A percentile compares a stretch with the other conserved stretches of the same genome.
Conservation (phyloP, 2,888 invertebrate genomes). For the Chrysodeixis includens region DNA sequence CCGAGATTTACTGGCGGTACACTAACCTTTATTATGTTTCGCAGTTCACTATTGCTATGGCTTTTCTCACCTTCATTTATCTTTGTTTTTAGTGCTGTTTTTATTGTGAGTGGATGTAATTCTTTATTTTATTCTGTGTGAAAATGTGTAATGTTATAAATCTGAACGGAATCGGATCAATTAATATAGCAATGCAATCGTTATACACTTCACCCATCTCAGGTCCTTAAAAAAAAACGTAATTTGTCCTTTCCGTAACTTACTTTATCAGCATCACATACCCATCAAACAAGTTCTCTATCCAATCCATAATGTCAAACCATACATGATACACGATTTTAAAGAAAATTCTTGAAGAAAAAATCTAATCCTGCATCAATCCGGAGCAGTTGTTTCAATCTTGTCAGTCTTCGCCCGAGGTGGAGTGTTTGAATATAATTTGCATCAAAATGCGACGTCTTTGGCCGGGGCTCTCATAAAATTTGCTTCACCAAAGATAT, state of each 20-base stretch:
- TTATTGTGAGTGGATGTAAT: background rate
- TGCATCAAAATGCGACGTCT: constrained; percentile 53
- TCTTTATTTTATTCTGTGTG: background rate
- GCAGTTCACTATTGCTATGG: background rate
- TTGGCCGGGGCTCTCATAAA: constrained; percentile 44
- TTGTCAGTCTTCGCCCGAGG: constrained; percentile 30
- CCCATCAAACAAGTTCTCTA: background rate
- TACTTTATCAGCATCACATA: too few species aligned
- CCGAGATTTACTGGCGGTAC: constrained; percentile 28
- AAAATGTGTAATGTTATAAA: too few species aligned
- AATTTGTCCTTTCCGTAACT: too few species aligned
- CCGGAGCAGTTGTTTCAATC: constrained; percentile 53
- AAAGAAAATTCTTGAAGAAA: constrained; percentile 25
- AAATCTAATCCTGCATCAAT: constrained; percentile 42
- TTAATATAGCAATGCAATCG: too few species aligned
- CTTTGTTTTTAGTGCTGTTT: background rate
- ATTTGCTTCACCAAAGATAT: constrained; percentile 46
- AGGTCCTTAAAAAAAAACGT: too few species aligned
- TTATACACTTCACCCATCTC: too few species aligned
- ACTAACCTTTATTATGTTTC: constrained; percentile 5
- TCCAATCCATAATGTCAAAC: background rate
- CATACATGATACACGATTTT: background rate
- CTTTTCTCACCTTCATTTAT: background rate
- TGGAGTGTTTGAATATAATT: constrained; percentile 54
- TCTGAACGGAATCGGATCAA: too few species aligned